Evolutionary conservation across 2,888 invertebrate genomes (phyloP).

Genomic region (Acleris cristana): DNA sequence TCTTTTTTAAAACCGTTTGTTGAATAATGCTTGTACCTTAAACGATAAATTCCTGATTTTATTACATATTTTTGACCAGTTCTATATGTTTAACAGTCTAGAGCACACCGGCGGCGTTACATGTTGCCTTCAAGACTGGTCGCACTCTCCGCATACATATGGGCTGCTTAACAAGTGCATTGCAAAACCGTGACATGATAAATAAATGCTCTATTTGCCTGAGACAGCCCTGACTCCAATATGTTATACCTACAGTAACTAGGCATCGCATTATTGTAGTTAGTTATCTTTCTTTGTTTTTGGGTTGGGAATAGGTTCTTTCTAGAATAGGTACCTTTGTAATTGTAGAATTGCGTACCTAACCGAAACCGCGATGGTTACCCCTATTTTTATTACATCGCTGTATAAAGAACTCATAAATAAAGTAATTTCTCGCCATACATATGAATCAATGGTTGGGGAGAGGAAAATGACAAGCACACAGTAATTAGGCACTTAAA

Average conservation of each 20-base stretch:
- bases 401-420: not conserved
- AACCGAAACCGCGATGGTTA: too few relatives aligned
- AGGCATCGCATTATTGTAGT: not conserved
- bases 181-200: conserved; percentile 34
- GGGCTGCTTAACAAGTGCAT: conserved; percentile 32
- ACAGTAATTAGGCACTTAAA: conserved; percentile 28
- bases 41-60: too few relatives aligned
- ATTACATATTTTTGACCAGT: not conserved
- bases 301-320: too few relatives aligned
- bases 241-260: not conserved
- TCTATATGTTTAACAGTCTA: not conserved
- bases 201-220: conserved; percentile 35
- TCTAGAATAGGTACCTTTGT: too few relatives aligned
- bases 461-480: conserved; percentile 1
- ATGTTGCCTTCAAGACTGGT: conserved; percentile 5
- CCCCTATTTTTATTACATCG: too few relatives aligned
- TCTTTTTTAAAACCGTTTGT: too few relatives aligned
- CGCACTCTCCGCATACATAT: conserved; percentile 30
- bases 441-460: not conserved
- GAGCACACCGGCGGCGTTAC: not conserved
- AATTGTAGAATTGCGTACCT: too few relatives aligned
- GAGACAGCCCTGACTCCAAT: conserved; percentile 5
- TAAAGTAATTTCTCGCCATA: not conserved
- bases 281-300: not conserved
- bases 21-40: too few relatives aligned